Base-by-base conservation (phyloP, 2,888 invertebrate species). In the Argynnis bischoffii region DNA sequence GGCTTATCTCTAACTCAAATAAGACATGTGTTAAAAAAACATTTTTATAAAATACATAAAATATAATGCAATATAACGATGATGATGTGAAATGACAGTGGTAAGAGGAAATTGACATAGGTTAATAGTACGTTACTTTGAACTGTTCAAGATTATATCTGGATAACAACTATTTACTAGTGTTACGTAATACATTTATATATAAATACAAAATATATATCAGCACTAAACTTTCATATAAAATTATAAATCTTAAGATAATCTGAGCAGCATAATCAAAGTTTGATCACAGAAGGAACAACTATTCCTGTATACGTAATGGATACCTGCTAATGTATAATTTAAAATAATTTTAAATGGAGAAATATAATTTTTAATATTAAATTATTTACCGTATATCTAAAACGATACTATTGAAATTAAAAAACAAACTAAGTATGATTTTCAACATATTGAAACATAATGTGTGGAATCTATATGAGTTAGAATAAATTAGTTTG, bases 81-180 rank as follows among this genome's bases (percentile, higher is more conserved):
- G 26, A 35, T 35, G 50, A 51, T 56, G 46, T 6, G 46, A 46
- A 56, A 57, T n/a, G 18, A 61, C 51, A 35, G 51, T 41, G 41
- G 51, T 61, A 61, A 53, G 51, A 35, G 61, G 61, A 61, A 61
- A 61, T 60, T 60, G 50, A 61, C 60, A 51, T 31, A 50, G 13
- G 15, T 57, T 47, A 57, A 47, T 21, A 47, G 47, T 57, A 57
- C 11, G 21, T 26, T 21, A 26, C 0, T 21, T 57, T 21, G n/a
- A 57, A 26, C 47, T 47, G 57, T 26, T 47, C 26, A 26, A n/a
- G 59, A 59, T 59, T 26, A 48, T 48, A 59, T 59, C 21, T 47
- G 57, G 21, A 3, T 47, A 47, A 46, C 6, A 0, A 46, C 56
- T 57, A 21, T 18, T 57, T 0, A 21, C 15, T 21, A 15, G n/a